Percentiles rank a stretch among this genome's conserved stretches.
These are phyloP conservation scores for Anoncus sp. DNA, from an alignment of 2,888 invertebrate species.

Conservation along the genomic window DNA sequence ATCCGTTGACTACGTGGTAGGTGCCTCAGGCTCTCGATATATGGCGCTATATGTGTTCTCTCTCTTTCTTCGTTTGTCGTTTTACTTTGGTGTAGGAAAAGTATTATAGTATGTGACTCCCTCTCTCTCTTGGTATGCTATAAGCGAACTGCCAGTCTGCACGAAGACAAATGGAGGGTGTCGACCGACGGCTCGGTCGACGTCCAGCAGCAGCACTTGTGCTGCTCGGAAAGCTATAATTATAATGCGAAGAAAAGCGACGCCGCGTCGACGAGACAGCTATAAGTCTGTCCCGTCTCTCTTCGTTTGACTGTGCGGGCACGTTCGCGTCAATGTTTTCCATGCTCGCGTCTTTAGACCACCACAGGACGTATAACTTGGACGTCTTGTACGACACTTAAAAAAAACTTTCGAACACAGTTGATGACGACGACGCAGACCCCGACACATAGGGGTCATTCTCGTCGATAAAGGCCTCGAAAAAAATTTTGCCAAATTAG, in stretches of 20 bases:
- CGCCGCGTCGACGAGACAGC: conserved; percentile 54
- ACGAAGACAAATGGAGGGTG: conserved; percentile 84
- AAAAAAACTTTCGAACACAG: conserved; percentile 10
- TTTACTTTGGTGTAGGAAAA: conserved; percentile 26
- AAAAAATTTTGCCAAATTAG: conserved; percentile 20
- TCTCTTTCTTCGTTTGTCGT: conserved; percentile 11
- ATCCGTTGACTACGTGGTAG: conserved; percentile 73
- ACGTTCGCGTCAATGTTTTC: conserved; percentile 29
- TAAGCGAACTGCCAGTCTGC: conserved; percentile 69
- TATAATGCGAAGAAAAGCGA: conserved; percentile 82
- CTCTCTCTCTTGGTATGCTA: too few species aligned
- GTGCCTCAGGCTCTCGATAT: conserved; percentile 67
- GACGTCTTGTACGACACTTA: not conserved
- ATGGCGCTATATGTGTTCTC: conserved; percentile 11
- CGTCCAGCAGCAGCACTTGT: conserved; percentile 59
- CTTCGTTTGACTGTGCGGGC: conserved; percentile 2
- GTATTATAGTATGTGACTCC: conserved; percentile 53
- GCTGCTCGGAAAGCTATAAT: conserved; percentile 84
- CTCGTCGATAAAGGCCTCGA: not conserved
- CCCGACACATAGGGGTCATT: not conserved
- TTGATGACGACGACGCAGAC: not conserved
- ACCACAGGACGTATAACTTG: not conserved
- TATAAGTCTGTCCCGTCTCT: conserved; percentile 37
- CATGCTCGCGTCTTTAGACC: conserved; percentile 24
- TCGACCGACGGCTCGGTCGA: conserved; percentile 82